Percentiles rank a stretch among this genome's conserved stretches.
Evolutionary conservation across 2,113 vertebrate species (phyloP).

Genomic region (Herpailurus yagouaroundi): DNA sequence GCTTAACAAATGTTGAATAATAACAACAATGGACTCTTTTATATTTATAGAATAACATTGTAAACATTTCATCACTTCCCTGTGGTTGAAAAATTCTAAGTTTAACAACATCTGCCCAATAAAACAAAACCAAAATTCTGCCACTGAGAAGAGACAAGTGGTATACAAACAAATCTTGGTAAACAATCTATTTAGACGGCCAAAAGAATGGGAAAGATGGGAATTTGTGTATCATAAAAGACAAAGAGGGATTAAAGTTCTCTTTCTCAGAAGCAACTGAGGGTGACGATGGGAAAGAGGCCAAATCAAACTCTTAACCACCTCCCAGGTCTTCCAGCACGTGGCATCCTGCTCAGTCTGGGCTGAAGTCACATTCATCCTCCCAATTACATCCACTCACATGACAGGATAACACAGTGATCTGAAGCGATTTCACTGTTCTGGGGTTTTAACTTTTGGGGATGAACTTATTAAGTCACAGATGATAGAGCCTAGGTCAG

Average conservation of each 20-base stretch:
- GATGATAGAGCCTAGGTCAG: constrained; percentile 1
- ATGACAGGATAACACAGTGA: not conserved
- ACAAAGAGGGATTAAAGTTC: constrained; percentile 50
- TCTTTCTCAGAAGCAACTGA: constrained; percentile 39
- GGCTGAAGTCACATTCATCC: constrained; percentile 38
- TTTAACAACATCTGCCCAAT: constrained; percentile 65
- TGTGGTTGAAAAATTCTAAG: constrained; percentile 64
- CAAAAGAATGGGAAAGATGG: constrained; percentile 46
- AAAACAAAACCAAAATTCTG: constrained; percentile 70
- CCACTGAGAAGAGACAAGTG: constrained; percentile 58
- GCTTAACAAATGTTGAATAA: constrained; percentile 61
- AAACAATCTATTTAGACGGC: constrained; percentile 50
- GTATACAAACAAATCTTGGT: constrained; percentile 57
- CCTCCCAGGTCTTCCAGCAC: constrained; percentile 38
- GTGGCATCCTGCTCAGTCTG: not conserved
- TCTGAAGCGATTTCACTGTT: not conserved
- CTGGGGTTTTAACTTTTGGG: not conserved
- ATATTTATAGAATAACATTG: constrained; percentile 65
- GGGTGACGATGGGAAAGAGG: constrained; percentile 40
- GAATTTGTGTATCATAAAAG: constrained; percentile 20
- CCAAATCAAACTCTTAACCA: constrained; percentile 49
- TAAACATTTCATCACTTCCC: constrained; percentile 67
- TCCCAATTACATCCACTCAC: not conserved
- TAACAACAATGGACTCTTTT: constrained; percentile 28
- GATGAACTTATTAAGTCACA: constrained; percentile 1